Evolutionary conservation across 2,888 invertebrate genomes (phyloP), one percentile per base, ranked within the genome.

Genomic region (Hyalella azteca): DNA sequence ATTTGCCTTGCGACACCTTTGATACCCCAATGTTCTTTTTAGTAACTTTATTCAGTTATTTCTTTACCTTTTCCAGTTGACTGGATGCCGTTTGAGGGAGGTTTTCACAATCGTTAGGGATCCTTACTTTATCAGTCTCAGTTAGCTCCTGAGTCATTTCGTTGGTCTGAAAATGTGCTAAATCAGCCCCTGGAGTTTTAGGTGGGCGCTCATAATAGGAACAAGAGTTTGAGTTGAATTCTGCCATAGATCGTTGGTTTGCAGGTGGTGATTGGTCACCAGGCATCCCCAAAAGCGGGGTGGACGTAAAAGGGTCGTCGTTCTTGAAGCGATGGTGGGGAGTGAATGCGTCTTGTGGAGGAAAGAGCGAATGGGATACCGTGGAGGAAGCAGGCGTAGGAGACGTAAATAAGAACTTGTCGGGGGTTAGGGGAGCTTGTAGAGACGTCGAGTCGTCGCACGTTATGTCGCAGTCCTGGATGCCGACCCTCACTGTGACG

Each of bases 301-400:
- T 66, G 39, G 66, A 66, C 1, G 66, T 66, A 36, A 36, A 66
- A 36, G 66, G 66, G 66, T n/a, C n/a, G n/a, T n/a, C n/a, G n/a
- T 66, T 66, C 36, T n/a, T 13, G 1, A 19, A 19, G 15, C 19
- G 7, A 36, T 66, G 39, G 66, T 32, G 59, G 13, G 26, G 60
- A 19, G 36, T 60, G 3, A 36, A 66, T 4, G 32, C 32, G 36
- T 36, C 66, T 36, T 36, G 32, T 9, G 45, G 9, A 45, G 45
- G 15, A 45, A 15, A n/a, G 3, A 7, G 59, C 2, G 59, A 22
- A 11, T 29, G 59, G 11, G 3, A 26, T 19, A 36, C 66, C 9
- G 66, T 11, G 5, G 22, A n/a, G 0, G 9, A 1, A 15, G 66
- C n/a, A 11, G 22, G 19, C 36, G 66, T n/a, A 15, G 36, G 66